phyloP scores from a whole-genome alignment of 2,113 vertebrate species.

The Haplochromis burtoni region DNA sequence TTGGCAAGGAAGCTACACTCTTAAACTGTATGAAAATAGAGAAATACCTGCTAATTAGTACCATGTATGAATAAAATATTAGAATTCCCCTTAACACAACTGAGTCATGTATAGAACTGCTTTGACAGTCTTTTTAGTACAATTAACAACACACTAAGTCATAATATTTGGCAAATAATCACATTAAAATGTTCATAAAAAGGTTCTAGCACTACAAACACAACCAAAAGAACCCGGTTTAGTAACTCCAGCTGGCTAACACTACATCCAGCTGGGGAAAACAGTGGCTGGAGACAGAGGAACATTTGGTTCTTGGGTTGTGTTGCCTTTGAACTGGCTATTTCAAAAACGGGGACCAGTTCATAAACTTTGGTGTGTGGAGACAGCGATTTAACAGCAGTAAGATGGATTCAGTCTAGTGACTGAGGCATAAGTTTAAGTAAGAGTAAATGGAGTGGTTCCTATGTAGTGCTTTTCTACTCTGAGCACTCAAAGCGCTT shows the following conservation, averaged over 20 bases:
- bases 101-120: not conserved
- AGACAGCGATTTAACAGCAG: not conserved
- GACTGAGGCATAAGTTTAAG: not conserved
- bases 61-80: not conserved
- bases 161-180: not conserved
- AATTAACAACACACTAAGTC: not conserved
- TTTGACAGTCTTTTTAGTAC: not conserved
- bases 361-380: not conserved
- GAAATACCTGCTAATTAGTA: not conserved
- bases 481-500: not conserved
- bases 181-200: not conserved
- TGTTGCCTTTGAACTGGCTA: not conserved
- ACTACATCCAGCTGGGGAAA: not conserved
- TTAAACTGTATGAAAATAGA: not conserved
- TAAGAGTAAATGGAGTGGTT: not conserved
- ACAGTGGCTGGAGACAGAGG: fast-evolving
- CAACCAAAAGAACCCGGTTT: not conserved
- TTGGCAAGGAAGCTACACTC: not conserved
- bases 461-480: not conserved
- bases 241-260: not conserved
- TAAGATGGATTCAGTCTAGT: not conserved
- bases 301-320: not conserved
- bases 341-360: not conserved
- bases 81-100: not conserved
- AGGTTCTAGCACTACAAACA: not conserved